Base-by-base conservation (phyloP, 2,888 invertebrate genomes). In the Biston betularia region DNA sequence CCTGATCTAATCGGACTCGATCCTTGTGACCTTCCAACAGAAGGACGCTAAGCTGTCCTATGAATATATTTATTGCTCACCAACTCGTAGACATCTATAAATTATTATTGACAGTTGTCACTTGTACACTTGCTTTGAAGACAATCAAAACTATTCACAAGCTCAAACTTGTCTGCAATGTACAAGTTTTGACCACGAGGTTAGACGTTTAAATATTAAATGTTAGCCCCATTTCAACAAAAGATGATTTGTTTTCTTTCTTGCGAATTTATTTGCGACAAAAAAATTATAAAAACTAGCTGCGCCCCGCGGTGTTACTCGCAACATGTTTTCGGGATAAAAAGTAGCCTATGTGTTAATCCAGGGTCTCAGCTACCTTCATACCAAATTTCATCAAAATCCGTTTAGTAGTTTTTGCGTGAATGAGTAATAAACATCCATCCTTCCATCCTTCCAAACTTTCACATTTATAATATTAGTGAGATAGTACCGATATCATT, bases 21-120 rank as follows among this genome's bases (percentile, higher is more conserved):
- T 66, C 72, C 63, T 70, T 65, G 70, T 66, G 59, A 62, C 77
- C 72, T 76, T 71, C 65, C 58, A 76, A 72, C 70, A 76, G 76
- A 75, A 71, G 72, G 70, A 66, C 69, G 60, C 66, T 62, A 69
- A 72, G 73, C 64, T 65, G 69, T 61, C 60, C 71, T 69, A 71
- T 71, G 78, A 75, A 82, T 78, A 74, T 79, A 84, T 85, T 81
- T 79, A 78, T 72, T 69, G 77, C 70, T 74, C 71, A 15, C 72
- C 65, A 79, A 82, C 75, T 79, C 73, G 72, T 67, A 75, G 80
- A 78, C 75, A 79, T 75, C 74, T 77, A 65, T 80, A 82, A 82
- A 72, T 70, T 64, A 68, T 60, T 70, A 70, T 84, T 83, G 85
- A 82, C 85, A 84, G 79, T 71, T 68, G 75, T 65, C 69, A 70